Evolutionary conservation across 2,113 vertebrate species (phyloP).

Genomic region (Vicugna pacos): DNA sequence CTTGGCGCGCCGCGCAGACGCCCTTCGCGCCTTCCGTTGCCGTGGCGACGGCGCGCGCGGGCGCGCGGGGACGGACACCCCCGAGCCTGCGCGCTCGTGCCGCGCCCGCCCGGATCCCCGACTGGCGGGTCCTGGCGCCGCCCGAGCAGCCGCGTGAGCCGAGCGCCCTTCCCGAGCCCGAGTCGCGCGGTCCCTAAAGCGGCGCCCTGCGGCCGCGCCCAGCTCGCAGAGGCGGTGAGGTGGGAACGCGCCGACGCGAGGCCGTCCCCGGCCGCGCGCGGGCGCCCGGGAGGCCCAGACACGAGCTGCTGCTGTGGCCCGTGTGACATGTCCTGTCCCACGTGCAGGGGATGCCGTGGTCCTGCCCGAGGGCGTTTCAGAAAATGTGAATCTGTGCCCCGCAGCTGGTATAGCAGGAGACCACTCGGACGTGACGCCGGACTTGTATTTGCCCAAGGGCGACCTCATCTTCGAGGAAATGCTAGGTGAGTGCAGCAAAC

Average conservation of each 20-base stretch:
- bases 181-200: too few relatives aligned
- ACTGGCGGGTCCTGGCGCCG: not conserved
- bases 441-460: not conserved
- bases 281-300: too few relatives aligned
- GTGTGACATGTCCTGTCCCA: too few relatives aligned
- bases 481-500: not conserved
- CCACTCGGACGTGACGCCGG: not conserved
- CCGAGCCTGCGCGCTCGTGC: rapidly evolving
- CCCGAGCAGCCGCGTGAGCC: too few relatives aligned
- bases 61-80: rapidly evolving
- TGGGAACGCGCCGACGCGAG: too few relatives aligned
- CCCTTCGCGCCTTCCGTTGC: rapidly evolving
- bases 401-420: not conserved
- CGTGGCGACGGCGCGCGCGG: rapidly evolving
- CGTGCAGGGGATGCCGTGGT: rapidly evolving
- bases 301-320: too few relatives aligned
- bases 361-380: not conserved
- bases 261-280: too few relatives aligned
- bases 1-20: not conserved
- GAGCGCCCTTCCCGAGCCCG: not conserved
- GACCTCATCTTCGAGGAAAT: not conserved
- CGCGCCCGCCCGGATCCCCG: too few relatives aligned
- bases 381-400: not conserved
- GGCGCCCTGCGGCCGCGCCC: too few relatives aligned
- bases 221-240: too few relatives aligned